Evolutionary conservation across 2,888 invertebrate genomes (phyloP), one percentile per base, ranked within the genome.

Genomic region (Calliopum simillimum): DNA sequence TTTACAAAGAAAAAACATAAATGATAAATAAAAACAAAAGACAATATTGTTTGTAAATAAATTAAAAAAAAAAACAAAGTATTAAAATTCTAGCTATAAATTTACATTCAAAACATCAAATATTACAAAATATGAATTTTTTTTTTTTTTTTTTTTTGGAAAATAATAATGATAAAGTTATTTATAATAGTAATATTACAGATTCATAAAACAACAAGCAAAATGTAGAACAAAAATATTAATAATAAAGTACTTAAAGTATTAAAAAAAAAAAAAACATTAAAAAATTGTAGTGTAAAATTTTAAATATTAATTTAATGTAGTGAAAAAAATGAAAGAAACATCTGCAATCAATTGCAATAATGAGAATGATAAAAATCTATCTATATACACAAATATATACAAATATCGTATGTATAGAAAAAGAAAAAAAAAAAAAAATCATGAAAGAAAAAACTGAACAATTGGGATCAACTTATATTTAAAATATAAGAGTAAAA

Each of bases 391-490:
- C 23, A 56, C 4, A 25, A 12, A 58, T 58, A 56, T 23, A 56
- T 23, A 56, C 25, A 58, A 13, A 67, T 23, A 58, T 41, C 44
- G 25, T 41, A 4, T 16, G 25, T 21, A n/a, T 14, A 59, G n/a
- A n/a, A n/a, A n/a, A n/a, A n/a, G n/a, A n/a, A n/a, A n/a, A n/a
- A n/a, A n/a, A n/a, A n/a, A n/a, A n/a, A 19, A 16, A 25, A 23
- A 59, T 59, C 12, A 33, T 33, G 43, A 61, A 43, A 61, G 79
- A 81, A 80, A 83, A 83, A 83, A 85, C 84, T 85, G 85, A 85
- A 84, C 82, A 84, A 85, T 85, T 85, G 85, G 85, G 85, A 85
- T 84, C 86, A 85, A 85, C 84, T 85, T 85, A 84, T 85, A 84
- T 83, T 83, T 82, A 76, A 81, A 81, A 83, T 84, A 83, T 83